These are phyloP conservation scores for human DNA, from an alignment of 2,113 vertebrate species.

Conservation along the genomic window GRCh38 chr11:97033001-97033500, in stretches of 20 bases:
- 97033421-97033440: not conserved
- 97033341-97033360: not conserved
- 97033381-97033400: not conserved
- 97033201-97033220: not conserved
- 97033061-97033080: not conserved
- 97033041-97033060: not conserved
- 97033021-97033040: not conserved
- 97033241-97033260: not conserved
- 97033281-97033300: not conserved
- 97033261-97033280: not conserved
- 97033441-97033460: not conserved
- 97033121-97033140: not conserved
- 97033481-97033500: not conserved
- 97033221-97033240: not conserved
- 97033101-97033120: not conserved
- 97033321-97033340: fast-evolving
- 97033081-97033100: not conserved
- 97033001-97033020: not conserved
- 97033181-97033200: not conserved
- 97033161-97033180: not conserved
- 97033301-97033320: not conserved
- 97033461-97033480: not conserved
- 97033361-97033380: not conserved
- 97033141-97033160: not conserved
- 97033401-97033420: not conserved